Percentiles rank a stretch among this genome's conserved stretches.
Evolutionary conservation across 2,113 vertebrate genomes (phyloP).

Genomic region (Maccullochella peelii): DNA sequence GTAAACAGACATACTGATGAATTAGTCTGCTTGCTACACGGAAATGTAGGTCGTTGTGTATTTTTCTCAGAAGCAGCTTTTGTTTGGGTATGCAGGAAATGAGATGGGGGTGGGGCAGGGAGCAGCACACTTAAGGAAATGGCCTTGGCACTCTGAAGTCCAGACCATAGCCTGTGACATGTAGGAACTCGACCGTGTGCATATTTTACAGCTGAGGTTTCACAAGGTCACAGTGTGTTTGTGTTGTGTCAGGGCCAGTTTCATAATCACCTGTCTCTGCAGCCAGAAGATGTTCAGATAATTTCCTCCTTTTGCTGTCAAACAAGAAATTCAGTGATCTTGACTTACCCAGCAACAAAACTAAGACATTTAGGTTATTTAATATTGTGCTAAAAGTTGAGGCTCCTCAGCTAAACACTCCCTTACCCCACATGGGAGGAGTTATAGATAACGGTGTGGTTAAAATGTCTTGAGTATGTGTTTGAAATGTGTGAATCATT

Average conservation of each 20-base stretch:
- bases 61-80: slow-evolving; percentile 72
- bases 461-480: not conserved
- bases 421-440: not conserved
- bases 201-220: slow-evolving; percentile 60
- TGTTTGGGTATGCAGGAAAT: slow-evolving; percentile 79
- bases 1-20: slow-evolving; percentile 43
- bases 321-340: not conserved
- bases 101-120: slow-evolving; percentile 33
- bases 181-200: slow-evolving; percentile 42
- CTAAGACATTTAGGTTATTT: not conserved
- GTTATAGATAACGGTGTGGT: not conserved
- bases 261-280: slow-evolving; percentile 55
- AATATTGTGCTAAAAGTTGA: not conserved
- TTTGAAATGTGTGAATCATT: slow-evolving; percentile 20
- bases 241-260: slow-evolving; percentile 35
- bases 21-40: slow-evolving; percentile 2
- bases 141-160: slow-evolving; percentile 69
- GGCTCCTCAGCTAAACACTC: not conserved
- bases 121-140: slow-evolving; percentile 76
- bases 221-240: slow-evolving; percentile 61
- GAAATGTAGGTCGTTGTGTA: slow-evolving; percentile 52
- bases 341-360: not conserved
- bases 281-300: not conserved
- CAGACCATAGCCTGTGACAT: slow-evolving; percentile 62
- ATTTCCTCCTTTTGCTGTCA: slow-evolving; percentile 23